Base-by-base conservation (phyloP, 2,888 invertebrate genomes). In the Zonitis immaculata region DNA sequence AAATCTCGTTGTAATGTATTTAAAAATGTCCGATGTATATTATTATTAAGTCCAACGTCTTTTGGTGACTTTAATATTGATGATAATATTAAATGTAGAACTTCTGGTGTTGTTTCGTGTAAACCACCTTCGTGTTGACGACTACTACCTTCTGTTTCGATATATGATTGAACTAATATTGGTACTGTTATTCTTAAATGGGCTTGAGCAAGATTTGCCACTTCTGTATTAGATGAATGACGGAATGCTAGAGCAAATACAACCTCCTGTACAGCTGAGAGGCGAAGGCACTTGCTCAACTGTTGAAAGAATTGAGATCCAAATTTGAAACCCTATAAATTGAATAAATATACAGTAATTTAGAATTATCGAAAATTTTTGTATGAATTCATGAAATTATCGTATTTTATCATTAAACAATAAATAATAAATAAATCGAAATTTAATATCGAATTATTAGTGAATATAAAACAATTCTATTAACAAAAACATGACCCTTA, bases 201-300 rank as follows among this genome's bases (percentile, higher is more conserved):
- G 67, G 87, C 86, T 64, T 85, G 80, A 25, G 95, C 89, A 69
- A 86, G 80, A 63, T 79, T 80, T 57, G 85, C 82, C 53, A 90
- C 82, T 67, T 95, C 94, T 44, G 83, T 72, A 74, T 87, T 88
- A 42, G 85, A 82, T 14, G 94, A 93, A 71, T 91, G 86, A 64
- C 88, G 84, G 61, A 95, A 79, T 57, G 91, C 89, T 69, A 96
- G 80, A 53, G 91, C 91, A 77, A 95, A 87, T 47, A 91, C 88
- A 70, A 95, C 90, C 82, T 96, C 95, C 78, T 95, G 92, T 44
- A 94, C 88, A 66, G 90, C 85, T 57, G 88, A 88, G 70, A 95
- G 84, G 74, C 89, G 89, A 70, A 95, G 83, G 69, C 90, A 83
- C 80, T 91, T 89, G 76, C 89, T 88, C 67, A 96, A 81, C 73